Conservation (phyloP, 2,113 vertebrate species). For the Podarcis muralis region DNA sequence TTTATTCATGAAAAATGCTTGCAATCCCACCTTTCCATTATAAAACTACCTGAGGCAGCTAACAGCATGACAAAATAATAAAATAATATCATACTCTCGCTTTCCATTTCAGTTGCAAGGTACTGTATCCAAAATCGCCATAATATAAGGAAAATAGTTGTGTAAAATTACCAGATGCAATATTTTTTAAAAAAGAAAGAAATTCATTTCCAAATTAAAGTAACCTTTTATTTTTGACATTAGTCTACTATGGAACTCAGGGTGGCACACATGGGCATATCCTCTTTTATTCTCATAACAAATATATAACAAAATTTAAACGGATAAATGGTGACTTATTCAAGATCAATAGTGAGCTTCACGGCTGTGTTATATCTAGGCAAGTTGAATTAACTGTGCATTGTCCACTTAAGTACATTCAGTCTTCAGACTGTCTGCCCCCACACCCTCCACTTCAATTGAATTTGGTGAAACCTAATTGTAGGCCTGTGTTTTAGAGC, state of each 20-base stretch:
- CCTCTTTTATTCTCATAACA: background rate
- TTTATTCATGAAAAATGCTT: background rate
- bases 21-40: background rate
- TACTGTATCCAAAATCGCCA: background rate
- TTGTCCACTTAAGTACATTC: too few species aligned
- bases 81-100: background rate
- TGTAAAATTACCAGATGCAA: background rate
- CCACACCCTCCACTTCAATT: background rate
- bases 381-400: background rate
- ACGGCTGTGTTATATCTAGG: background rate
- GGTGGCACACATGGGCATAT: background rate
- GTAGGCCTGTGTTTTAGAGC: background rate
- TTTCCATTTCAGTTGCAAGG: background rate
- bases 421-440: too few species aligned
- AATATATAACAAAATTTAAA: background rate
- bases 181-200: too few species aligned
- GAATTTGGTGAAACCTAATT: background rate
- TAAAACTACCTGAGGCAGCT: background rate
- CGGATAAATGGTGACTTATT: background rate
- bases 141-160: background rate
- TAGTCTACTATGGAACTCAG: background rate
- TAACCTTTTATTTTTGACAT: background rate
- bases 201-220: background rate
- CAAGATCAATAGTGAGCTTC: background rate
- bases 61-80: background rate